These are phyloP conservation scores for Nymphalis c-album DNA, from an alignment of 2,888 invertebrate species.

Conservation along the genomic window DNA sequence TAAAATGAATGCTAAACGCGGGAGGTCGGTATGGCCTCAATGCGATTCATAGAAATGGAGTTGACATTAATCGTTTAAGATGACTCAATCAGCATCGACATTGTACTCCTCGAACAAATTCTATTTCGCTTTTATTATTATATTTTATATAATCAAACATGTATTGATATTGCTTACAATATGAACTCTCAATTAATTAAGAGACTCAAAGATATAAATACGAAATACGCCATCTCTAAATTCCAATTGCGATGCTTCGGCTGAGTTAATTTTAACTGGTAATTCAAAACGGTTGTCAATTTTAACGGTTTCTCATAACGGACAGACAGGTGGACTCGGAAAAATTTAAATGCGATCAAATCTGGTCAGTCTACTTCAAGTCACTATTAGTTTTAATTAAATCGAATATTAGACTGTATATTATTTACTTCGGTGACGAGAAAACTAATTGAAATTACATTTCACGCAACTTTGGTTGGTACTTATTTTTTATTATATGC, in stretches of 20 bases:
- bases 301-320: constrained; percentile 46
- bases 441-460: constrained; percentile 1
- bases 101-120: neutral
- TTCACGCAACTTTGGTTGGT: no score
- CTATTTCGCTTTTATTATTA: no score
- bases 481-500: neutral
- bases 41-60: constrained; percentile 43
- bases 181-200: no score
- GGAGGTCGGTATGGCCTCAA: constrained; percentile 56
- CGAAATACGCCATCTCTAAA: constrained; percentile 12
- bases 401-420: constrained; percentile 31
- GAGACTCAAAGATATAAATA: no score
- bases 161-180: no score
- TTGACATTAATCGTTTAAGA: constrained; percentile 18
- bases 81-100: constrained; percentile 22
- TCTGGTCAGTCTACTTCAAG: constrained; percentile 40
- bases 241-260: constrained; percentile 31
- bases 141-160: no score
- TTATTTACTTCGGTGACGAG: constrained; percentile 19
- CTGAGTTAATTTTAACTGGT: constrained; percentile 41
- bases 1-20: constrained; percentile 50
- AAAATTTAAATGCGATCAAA: constrained; percentile 42
- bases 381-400: constrained; percentile 39
- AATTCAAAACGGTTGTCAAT: constrained; percentile 51
- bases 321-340: constrained; percentile 41